phyloP scores from a whole-genome alignment of 2,113 vertebrate species.

The Lamprologus lemairii region DNA sequence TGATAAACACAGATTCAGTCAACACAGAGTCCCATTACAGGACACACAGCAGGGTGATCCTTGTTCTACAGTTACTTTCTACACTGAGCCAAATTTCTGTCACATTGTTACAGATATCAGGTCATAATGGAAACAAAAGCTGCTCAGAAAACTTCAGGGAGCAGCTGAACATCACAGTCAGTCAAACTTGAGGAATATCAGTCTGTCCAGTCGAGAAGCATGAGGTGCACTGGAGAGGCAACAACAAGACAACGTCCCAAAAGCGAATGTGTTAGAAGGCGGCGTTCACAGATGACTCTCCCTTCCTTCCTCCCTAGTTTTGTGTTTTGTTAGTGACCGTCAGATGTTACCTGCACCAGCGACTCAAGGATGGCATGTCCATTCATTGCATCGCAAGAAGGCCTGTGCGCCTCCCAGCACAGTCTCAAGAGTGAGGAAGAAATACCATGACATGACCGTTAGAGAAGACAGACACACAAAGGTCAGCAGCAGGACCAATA shows the following conservation, averaged over 20 bases:
- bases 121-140: neutral
- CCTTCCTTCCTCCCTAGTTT: neutral
- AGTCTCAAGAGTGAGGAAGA: neutral
- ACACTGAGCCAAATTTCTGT: neutral
- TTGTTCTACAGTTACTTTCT: neutral
- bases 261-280: neutral
- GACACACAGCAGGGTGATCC: neutral
- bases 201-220: fast-evolving
- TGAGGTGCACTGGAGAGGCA: neutral
- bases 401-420: fast-evolving
- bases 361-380: neutral
- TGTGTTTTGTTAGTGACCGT: neutral
- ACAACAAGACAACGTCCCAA: neutral
- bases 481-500: neutral
- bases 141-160: neutral
- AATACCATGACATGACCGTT: neutral
- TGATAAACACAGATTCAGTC: neutral
- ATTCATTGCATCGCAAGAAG: neutral
- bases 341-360: neutral
- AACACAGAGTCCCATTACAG: neutral
- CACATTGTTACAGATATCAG: neutral
- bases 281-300: fast-evolving
- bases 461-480: neutral
- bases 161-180: neutral
- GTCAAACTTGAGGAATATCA: neutral